Base-by-base conservation (phyloP, 1,140 invertebrate genomes). In the Ceratosolen solmsi region DNA sequence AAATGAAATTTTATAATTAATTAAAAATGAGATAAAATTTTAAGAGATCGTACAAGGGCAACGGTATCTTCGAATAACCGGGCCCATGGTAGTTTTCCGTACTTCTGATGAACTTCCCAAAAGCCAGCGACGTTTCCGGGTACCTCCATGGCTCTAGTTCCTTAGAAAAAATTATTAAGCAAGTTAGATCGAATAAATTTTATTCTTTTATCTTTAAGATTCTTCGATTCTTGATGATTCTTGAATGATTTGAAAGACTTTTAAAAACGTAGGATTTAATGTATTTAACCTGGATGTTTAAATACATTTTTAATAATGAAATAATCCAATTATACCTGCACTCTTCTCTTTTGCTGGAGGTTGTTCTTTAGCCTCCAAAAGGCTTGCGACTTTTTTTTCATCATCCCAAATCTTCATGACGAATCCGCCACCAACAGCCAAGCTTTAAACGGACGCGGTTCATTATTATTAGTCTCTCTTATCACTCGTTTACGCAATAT, bases 71-170 rank as follows among this genome's bases (percentile, higher is more conserved):
- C 86, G 76, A 99, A 95, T 15, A 98, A 90, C 0, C 95, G 93
- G 25, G 88, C 89, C 98, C 98, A 99, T 0, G 94, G 92, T 25
- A 98, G 87, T 73, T 93, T 94, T 0, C 97, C 94, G 85, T 95
- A 98, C 85, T 92, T 93, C 33, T 94, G 88, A 88, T 98, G 94
- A 0, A 96, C 93, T 60, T 93, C 93, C 94, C 95, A 95, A 87
- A 97, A 98, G 0, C 97, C 98, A 80, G 93, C 92, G 2, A 99
- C 87, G 89, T 98, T 97, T 15, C 97, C 97, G 0, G 98, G 98
- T 17, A 98, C 95, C 0, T 95, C 98, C 4, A 97, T 93, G 1
- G 97, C 93, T 60, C 96, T 87, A 1, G 94, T 95, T 84, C 94
- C 94, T 92, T 3, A n/a, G 56, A 79, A 30, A 1, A 5, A 49